Percentiles rank a stretch among this genome's conserved stretches.
Conservation (phyloP, 2,113 vertebrate species). For the Fulmarus glacialis region DNA sequence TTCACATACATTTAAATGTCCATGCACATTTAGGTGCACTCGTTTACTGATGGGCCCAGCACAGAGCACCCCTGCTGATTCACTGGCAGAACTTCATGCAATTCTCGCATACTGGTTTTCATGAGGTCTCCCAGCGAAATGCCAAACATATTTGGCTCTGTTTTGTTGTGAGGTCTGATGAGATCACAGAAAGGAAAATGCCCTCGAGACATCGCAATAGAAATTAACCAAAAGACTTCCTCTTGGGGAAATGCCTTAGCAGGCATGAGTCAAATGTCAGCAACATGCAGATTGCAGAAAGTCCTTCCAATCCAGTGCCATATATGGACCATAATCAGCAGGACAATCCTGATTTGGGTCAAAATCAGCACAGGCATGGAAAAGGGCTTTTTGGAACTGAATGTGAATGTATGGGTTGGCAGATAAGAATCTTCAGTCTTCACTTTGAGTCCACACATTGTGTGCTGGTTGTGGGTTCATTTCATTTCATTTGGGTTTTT, state of each 20-base stretch:
- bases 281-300: background rate
- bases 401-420: background rate
- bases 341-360: background rate
- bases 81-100: background rate
- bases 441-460: background rate
- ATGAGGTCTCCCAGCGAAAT: background rate
- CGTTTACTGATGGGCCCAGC: background rate
- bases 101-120: background rate
- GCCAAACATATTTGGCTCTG: constrained; percentile 54
- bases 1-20: background rate
- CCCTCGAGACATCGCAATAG: constrained; percentile 8
- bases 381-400: background rate
- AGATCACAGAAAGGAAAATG: constrained; percentile 49
- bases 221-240: constrained; percentile 50
- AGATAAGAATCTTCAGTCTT: background rate
- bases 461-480: background rate
- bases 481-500: background rate
- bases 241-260: constrained; percentile 44
- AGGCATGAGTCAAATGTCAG: constrained; percentile 15
- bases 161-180: constrained; percentile 30
- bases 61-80: background rate
- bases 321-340: background rate
- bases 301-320: background rate
- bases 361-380: background rate
- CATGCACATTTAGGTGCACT: background rate